These are phyloP conservation scores for Morone chrysops DNA, from an alignment of 2,113 vertebrate genomes.

Conservation along the genomic window DNA sequence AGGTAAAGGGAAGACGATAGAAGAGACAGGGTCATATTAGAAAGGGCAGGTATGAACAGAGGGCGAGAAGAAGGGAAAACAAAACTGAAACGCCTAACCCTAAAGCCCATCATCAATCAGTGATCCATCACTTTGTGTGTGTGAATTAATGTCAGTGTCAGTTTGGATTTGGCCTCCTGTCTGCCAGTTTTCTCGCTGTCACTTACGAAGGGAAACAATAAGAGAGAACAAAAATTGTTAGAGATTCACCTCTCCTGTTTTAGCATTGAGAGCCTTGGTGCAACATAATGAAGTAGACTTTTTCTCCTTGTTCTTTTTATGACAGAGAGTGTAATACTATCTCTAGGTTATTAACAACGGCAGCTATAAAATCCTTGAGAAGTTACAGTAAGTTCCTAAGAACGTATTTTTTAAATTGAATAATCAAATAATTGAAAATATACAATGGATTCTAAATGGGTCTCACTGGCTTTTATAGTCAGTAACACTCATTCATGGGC, in stretches of 20 bases:
- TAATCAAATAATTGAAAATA: slow-evolving; percentile 32
- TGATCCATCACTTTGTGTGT: slow-evolving; percentile 16
- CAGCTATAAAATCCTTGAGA: slow-evolving; percentile 15
- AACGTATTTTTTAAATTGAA: background rate
- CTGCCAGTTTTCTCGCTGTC: slow-evolving; percentile 4
- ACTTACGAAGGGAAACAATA: slow-evolving; percentile 4
- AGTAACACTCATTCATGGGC: slow-evolving; percentile 19
- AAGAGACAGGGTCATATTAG: background rate
- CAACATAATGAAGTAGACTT: slow-evolving; percentile 20
- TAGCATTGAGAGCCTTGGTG: slow-evolving; percentile 21
- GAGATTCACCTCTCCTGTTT: slow-evolving; percentile 30
- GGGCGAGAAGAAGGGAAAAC: background rate
- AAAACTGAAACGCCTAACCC: background rate
- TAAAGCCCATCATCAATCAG: slow-evolving; percentile 45
- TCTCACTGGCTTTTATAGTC: slow-evolving; percentile 19
- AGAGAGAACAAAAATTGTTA: slow-evolving; percentile 14
- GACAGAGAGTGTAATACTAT: background rate
- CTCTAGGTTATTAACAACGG: slow-evolving; percentile 7
- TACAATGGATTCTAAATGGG: slow-evolving; percentile 13
- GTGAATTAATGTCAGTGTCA: slow-evolving; percentile 35
- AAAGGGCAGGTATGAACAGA: background rate
- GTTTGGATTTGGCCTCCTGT: slow-evolving; percentile 28
- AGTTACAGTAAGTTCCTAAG: slow-evolving; percentile 1
- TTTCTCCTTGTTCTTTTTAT: slow-evolving; percentile 7
- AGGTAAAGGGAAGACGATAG: background rate